These are phyloP conservation scores for Dryoscopus gambensis DNA, from an alignment of 2,113 vertebrate species.

Conservation along the genomic window DNA sequence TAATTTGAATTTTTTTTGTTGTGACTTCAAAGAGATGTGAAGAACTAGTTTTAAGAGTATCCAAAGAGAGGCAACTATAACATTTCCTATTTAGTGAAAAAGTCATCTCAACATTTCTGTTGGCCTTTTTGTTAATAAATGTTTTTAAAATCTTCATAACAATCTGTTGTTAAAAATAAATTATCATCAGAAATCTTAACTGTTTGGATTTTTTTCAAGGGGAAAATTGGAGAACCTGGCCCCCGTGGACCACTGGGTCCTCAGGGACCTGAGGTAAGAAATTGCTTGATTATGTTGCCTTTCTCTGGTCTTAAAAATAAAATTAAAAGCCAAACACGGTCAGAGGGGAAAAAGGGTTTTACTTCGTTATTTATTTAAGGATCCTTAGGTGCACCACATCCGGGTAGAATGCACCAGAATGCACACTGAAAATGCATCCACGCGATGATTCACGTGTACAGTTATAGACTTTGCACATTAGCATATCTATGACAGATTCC, in stretches of 20 bases:
- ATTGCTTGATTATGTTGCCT: neutral
- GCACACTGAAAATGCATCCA: too few species aligned
- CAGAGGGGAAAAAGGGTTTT: too few species aligned
- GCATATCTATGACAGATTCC: too few species aligned
- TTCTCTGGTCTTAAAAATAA: too few species aligned
- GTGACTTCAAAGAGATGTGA: neutral
- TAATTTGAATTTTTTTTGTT: neutral
- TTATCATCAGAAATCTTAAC: neutral
- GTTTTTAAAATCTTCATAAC: neutral
- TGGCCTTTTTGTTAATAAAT: neutral
- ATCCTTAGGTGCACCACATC: too few species aligned
- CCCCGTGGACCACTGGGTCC: constrained; percentile 80
- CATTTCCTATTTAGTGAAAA: neutral
- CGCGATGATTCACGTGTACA: too few species aligned
- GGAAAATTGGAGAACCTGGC: constrained; percentile 86
- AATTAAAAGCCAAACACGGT: too few species aligned
- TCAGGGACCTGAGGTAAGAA: constrained; percentile 91
- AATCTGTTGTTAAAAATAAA: neutral
- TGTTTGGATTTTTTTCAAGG: constrained; percentile 72
- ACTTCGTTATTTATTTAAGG: too few species aligned
- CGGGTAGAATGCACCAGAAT: too few species aligned
- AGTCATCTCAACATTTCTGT: neutral
- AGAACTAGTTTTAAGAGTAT: neutral
- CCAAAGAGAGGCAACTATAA: neutral
- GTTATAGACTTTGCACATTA: too few species aligned